These are phyloP conservation scores for Dascillus cervinus DNA, from an alignment of 2,888 invertebrate genomes.

Conservation along the genomic window DNA sequence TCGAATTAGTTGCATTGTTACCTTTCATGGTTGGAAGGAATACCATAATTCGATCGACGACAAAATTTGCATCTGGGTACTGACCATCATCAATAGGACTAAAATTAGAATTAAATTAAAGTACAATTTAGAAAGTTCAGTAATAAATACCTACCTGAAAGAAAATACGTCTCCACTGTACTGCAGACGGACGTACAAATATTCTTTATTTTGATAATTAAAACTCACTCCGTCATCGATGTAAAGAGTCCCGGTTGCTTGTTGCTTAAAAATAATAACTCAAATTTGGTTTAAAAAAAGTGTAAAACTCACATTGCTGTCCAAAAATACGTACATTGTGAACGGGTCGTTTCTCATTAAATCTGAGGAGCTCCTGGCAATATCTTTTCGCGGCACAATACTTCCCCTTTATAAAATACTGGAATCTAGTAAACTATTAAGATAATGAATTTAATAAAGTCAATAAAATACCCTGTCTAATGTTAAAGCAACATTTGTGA, in stretches of 20 bases:
- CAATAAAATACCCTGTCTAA: background rate
- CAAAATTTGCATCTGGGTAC: background rate
- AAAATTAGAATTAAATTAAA: no score
- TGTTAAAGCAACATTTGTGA: background rate
- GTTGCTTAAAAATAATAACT: slow-evolving; percentile 46
- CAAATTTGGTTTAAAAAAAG: background rate
- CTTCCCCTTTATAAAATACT: slow-evolving; percentile 85
- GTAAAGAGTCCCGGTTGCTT: slow-evolving; percentile 75
- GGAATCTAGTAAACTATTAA: slow-evolving; percentile 58
- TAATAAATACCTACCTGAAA: no score
- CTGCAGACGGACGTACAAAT: slow-evolving; percentile 59
- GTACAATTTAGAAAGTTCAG: no score
- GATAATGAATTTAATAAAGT: background rate
- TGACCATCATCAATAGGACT: no score
- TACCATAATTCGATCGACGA: background rate
- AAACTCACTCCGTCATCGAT: slow-evolving; percentile 87
- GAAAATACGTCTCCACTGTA: slow-evolving; percentile 57
- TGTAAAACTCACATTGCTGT: slow-evolving; percentile 50
- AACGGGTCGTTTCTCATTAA: slow-evolving; percentile 89
- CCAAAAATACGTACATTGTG: slow-evolving; percentile 79
- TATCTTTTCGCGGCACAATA: slow-evolving; percentile 84
- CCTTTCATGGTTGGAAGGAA: no score
- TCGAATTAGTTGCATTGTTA: no score
- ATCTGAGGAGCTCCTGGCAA: slow-evolving; percentile 76
- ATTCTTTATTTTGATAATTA: slow-evolving; percentile 69